Conservation (phyloP, 2,888 invertebrate genomes). For the Netelia melanura region DNA sequence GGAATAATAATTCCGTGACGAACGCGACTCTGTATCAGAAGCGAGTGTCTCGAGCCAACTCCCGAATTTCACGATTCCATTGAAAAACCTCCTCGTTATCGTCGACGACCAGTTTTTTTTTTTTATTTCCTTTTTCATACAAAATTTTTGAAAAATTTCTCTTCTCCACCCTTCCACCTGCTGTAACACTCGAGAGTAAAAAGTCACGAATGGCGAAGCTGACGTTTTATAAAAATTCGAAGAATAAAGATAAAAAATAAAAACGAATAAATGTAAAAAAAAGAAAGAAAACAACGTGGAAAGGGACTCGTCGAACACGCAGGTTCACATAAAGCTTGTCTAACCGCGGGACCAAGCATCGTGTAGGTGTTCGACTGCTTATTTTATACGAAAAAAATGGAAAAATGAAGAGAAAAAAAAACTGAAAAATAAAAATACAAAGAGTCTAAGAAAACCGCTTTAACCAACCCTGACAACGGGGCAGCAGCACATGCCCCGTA, state of each 20-base stretch:
- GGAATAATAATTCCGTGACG: slow-evolving; percentile 22
- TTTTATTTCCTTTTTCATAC: too few relatives aligned
- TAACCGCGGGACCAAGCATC: slow-evolving; percentile 7
- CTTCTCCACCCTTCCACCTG: neutral
- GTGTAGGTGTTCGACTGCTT: slow-evolving; percentile 16
- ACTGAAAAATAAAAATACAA: neutral
- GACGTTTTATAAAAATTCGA: neutral
- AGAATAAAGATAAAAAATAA: too few relatives aligned
- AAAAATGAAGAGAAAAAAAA: neutral
- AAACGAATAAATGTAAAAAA: too few relatives aligned
- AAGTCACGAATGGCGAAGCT: neutral
- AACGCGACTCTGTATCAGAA: slow-evolving; percentile 10
- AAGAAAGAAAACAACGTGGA: too few relatives aligned
- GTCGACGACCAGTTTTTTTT: neutral
- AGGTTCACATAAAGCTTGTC: neutral
- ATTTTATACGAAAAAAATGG: slow-evolving; percentile 1
- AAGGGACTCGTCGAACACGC: too few relatives aligned
- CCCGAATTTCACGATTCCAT: slow-evolving; percentile 36
- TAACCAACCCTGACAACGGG: slow-evolving; percentile 29
- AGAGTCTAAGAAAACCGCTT: neutral
- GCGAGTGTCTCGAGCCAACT: slow-evolving; percentile 19
- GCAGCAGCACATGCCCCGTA: slow-evolving; percentile 71
- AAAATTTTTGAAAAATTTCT: neutral
- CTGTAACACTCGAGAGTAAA: neutral
- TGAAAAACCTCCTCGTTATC: neutral